phyloP scores from a whole-genome alignment of 2,888 invertebrate genomes.

The Ophion slaviceki region DNA sequence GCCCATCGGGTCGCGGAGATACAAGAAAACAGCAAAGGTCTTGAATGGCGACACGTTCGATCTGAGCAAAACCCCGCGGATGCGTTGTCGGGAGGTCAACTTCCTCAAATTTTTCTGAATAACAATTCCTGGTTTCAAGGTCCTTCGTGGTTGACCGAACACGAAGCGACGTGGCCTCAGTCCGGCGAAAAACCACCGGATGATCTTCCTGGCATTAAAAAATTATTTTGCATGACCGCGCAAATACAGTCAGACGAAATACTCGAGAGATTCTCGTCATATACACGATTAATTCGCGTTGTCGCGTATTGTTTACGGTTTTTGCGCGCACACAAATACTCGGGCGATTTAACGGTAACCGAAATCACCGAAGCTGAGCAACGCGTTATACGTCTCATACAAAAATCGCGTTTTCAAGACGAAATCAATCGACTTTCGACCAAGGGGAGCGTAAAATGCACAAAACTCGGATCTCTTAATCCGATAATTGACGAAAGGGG shows the following conservation, averaged over 20 bases:
- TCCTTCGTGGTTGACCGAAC: slow-evolving; percentile 39
- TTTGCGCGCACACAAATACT: not conserved
- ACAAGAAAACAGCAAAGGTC: slow-evolving; percentile 54
- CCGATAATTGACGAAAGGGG: slow-evolving; percentile 54
- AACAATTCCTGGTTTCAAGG: slow-evolving; percentile 43
- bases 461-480: slow-evolving; percentile 56
- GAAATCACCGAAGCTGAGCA: slow-evolving; percentile 43
- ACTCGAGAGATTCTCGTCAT: slow-evolving; percentile 45
- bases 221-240: slow-evolving; percentile 38
- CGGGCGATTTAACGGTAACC: slow-evolving; percentile 20
- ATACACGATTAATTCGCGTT: slow-evolving; percentile 37
- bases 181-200: not conserved
- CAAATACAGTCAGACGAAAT: slow-evolving; percentile 45
- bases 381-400: slow-evolving; percentile 35
- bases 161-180: slow-evolving; percentile 41
- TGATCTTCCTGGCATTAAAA: slow-evolving; percentile 42
- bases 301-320: slow-evolving; percentile 53
- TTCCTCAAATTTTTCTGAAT: slow-evolving; percentile 30
- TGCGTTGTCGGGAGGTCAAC: slow-evolving; percentile 48
- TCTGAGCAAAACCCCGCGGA: slow-evolving; percentile 48
- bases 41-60: slow-evolving; percentile 62
- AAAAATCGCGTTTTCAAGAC: slow-evolving; percentile 39
- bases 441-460: slow-evolving; percentile 30
- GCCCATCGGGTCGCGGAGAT: slow-evolving; percentile 69
- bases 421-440: slow-evolving; percentile 45